These are phyloP conservation scores for Dorcus hopei DNA, from an alignment of 2,888 invertebrate species.

Conservation along the genomic window DNA sequence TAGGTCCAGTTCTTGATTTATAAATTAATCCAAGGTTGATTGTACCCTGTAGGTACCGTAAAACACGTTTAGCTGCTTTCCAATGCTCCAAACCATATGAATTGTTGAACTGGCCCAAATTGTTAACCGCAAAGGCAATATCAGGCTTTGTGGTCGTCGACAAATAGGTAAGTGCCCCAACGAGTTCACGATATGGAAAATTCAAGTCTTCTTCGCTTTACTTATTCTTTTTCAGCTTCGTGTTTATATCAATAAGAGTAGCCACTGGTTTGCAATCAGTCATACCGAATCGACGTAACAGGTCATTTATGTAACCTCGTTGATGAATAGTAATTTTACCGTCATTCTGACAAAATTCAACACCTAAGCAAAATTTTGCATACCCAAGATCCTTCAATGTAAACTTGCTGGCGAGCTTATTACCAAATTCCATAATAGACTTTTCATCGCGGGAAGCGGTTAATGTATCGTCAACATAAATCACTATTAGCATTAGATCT, in stretches of 20 bases:
- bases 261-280: constrained; percentile 27
- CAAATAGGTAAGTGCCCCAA: constrained; percentile 24
- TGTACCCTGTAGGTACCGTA: too few species aligned
- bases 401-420: not conserved
- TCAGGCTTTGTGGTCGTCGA: constrained; percentile 23
- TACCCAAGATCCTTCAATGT: constrained; percentile 26
- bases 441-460: constrained; percentile 18
- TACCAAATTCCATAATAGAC: constrained; percentile 14
- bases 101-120: constrained; percentile 26
- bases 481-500: too few species aligned
- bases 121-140: constrained; percentile 25
- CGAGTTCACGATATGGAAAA: constrained; percentile 13
- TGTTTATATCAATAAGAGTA: constrained; percentile 22
- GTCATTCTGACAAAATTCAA: constrained; percentile 23
- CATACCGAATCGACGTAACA: constrained; percentile 31
- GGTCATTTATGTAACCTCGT: constrained; percentile 27
- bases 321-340: constrained; percentile 21
- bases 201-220: not conserved
- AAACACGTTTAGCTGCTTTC: too few species aligned
- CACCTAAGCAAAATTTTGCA: constrained; percentile 25
- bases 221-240: constrained; percentile 11
- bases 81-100: too few species aligned
- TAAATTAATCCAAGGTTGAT: too few species aligned
- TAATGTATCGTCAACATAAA: constrained; percentile 32
- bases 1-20: too few species aligned